Percentiles rank a stretch among this genome's conserved stretches.
These are phyloP conservation scores for Tenthredo notha DNA, from an alignment of 2,888 invertebrate species.

Conservation along the genomic window DNA sequence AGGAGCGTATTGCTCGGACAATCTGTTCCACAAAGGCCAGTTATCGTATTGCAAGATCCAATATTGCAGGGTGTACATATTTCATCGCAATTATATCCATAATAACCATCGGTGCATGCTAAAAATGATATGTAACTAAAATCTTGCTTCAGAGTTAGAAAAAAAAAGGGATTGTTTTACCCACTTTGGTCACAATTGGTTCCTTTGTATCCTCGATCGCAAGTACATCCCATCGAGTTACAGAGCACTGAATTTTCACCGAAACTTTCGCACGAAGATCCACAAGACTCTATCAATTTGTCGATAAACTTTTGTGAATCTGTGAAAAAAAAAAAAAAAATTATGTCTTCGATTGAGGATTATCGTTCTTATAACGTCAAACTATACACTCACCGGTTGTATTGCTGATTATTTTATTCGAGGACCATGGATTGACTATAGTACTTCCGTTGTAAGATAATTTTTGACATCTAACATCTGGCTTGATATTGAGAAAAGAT, in stretches of 20 bases:
- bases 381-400: not conserved
- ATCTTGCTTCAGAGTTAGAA: not conserved
- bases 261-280: not conserved
- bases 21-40: conserved; percentile 36
- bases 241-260: not conserved
- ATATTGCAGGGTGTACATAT: conserved; percentile 55
- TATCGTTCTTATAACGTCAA: not conserved
- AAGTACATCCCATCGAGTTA: conserved; percentile 55
- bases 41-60: conserved; percentile 45
- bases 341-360: not conserved
- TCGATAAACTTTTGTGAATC: not conserved
- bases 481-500: not conserved
- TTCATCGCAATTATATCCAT: conserved; percentile 61
- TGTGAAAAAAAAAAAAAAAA: not conserved
- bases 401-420: not conserved
- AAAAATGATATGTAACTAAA: conserved; percentile 51
- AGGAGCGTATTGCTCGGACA: not conserved
- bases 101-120: conserved; percentile 56
- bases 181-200: conserved; percentile 53
- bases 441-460: not conserved
- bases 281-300: not conserved
- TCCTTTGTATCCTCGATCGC: conserved; percentile 61
- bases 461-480: not conserved
- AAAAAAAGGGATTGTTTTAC: not conserved
- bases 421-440: not conserved